Percentiles rank a stretch among this genome's conserved stretches.
Evolutionary conservation across 2,113 vertebrate genomes (phyloP).

Genomic region (Pitta sordida): DNA sequence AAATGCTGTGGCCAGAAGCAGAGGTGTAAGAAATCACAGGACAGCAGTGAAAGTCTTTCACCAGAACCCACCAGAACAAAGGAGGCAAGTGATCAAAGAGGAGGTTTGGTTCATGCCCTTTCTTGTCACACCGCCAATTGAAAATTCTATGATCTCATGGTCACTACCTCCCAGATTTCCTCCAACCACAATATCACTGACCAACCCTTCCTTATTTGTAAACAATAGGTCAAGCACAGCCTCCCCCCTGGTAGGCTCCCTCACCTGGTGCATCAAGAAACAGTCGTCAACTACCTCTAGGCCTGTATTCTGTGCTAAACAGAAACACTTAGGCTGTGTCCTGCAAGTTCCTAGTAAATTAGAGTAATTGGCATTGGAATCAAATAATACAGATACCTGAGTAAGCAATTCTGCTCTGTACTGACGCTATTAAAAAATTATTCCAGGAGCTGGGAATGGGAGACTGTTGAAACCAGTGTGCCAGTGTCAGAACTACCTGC

Average conservation of each 20-base stretch:
- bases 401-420: background rate
- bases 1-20: background rate
- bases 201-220: no score
- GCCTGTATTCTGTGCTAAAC: background rate
- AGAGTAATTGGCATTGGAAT: background rate
- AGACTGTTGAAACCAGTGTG: background rate
- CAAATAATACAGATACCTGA: background rate
- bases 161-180: no score
- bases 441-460: background rate
- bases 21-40: background rate
- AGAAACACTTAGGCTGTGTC: background rate
- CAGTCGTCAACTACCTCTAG: no score
- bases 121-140: no score
- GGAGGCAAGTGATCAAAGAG: background rate
- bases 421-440: background rate
- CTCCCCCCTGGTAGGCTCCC: no score
- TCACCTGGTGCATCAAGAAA: no score
- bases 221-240: no score
- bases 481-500: background rate
- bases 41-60: background rate
- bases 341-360: background rate
- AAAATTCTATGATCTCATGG: no score
- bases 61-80: background rate
- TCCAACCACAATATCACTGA: no score
- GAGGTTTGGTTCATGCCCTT: no score